These are phyloP conservation scores for Drosophila ananassae DNA, from an alignment of 1,140 invertebrate species.

Conservation along the genomic window DNA sequence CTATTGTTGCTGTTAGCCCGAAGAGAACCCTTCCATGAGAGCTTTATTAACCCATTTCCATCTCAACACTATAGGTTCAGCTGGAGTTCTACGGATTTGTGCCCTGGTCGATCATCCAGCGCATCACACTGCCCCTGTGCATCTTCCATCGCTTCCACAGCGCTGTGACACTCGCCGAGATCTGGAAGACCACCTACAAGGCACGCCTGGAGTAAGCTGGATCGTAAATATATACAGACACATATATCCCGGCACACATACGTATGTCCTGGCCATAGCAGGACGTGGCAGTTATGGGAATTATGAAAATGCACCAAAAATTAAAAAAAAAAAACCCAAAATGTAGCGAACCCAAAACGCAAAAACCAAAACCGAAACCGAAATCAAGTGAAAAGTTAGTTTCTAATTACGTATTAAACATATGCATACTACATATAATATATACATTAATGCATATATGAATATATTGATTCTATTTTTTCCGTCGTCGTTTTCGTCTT, in stretches of 20 bases:
- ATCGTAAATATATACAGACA: neutral
- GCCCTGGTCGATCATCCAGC: conserved; percentile 97
- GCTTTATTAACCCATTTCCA: conserved; percentile 1
- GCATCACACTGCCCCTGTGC: conserved; percentile 96
- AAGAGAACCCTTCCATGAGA: accelerated
- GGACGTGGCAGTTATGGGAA: conserved; percentile 22
- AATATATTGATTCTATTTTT: conserved; percentile 36
- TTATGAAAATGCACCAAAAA: conserved; percentile 67
- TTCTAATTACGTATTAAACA: conserved; percentile 75
- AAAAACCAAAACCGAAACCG: conserved; percentile 56
- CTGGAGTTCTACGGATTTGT: conserved; percentile 96
- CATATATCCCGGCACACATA: conserved; percentile 1
- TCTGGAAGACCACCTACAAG: conserved; percentile 99
- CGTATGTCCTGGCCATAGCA: neutral
- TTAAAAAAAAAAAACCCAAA: conserved; percentile 19
- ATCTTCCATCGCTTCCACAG: conserved; percentile 99
- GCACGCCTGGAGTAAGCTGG: conserved; percentile 90
- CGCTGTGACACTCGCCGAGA: conserved; percentile 97
- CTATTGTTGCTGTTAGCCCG: conserved; percentile 13
- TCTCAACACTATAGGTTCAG: conserved; percentile 86
- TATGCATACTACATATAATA: conserved; percentile 57
- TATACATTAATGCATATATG: conserved; percentile 49
- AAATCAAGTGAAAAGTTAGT: conserved; percentile 71
- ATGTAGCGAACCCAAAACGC: conserved; percentile 59
- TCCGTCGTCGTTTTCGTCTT: conserved; percentile 59